Base-by-base conservation (phyloP, 2,797 vertebrate genomes). In the Trematomus bernacchii region DNA sequence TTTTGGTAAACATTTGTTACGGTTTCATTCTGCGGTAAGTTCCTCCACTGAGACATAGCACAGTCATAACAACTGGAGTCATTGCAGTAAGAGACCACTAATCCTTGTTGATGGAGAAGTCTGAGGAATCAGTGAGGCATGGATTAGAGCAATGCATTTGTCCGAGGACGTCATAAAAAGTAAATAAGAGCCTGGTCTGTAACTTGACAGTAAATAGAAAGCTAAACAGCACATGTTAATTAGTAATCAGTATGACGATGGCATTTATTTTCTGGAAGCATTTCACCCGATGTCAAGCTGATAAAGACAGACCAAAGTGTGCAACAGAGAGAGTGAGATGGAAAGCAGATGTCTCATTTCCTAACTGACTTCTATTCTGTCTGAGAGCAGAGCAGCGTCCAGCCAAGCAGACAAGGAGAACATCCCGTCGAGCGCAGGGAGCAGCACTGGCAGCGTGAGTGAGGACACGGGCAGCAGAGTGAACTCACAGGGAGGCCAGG, bases 321-420 rank as follows among this genome's bases (percentile, higher is more conserved):
- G 10, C 46, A 44, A 46, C 59, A 77, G 47, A 70, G 51, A 62
- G 66, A 78, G 66, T 3, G 58, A 53, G 58, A 77, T 79, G 63
- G 73, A 86, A 72, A 51, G 66, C 58, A 71, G 30, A 79, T 71
- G 71, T 79, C 57, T 78, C 68, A 71, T 75, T 81, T 71, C 74
- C 43, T 76, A 64, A 16, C 16, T 11, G 2, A 52, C 80, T 66
- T 76, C 46, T 78, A 52, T 57, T 68, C 63, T 18, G 1, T 77
- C 59, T 79, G 80, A 84, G 67, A 80, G 53, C 77, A 90, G 92
- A 83, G 54, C 76, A 50, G 71, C 42, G 15, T 79, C 88, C 18
- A 64, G 79, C 85, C 96, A 95, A 90, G 93, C 94, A 70, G 88
- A 94, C 92, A 99, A 99, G 90, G 97, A 98, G 92, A 98, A 98